A percentile compares a stretch with the other conserved stretches of the same genome.
phyloP scores from a whole-genome alignment of 2,797 vertebrate genomes.

The Halcyon leucocephala region DNA sequence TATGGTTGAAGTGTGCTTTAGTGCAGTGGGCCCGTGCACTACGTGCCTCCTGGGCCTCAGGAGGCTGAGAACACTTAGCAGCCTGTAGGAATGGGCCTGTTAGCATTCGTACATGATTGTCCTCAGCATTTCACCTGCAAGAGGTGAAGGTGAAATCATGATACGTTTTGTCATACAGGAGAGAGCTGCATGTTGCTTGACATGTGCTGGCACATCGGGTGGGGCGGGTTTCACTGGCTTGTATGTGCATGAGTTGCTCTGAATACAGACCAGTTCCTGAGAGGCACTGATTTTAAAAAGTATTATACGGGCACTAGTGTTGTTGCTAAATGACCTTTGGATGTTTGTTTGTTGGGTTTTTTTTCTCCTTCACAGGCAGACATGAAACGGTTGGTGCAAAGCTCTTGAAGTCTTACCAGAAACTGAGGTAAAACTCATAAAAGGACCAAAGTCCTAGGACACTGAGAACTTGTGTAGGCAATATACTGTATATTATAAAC shows the following conservation, averaged over 20 bases:
- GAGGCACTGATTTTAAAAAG: background rate
- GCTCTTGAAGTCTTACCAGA: constrained; percentile 85
- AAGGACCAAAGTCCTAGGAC: background rate
- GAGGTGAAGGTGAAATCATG: background rate
- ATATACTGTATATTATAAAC: background rate
- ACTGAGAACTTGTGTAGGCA: background rate
- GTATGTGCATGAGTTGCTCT: background rate
- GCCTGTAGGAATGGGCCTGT: background rate
- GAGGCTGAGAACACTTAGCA: background rate
- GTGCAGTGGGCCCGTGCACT: background rate
- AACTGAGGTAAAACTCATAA: constrained; percentile 80
- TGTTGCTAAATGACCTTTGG: background rate
- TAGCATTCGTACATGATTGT: background rate
- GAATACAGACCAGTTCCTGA: background rate
- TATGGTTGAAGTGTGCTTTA: background rate
- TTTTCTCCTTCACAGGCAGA: constrained; percentile 77
- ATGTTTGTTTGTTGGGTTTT: background rate
- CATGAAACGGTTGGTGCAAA: constrained; percentile 86
- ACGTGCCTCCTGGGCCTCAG: background rate
- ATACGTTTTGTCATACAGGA: background rate
- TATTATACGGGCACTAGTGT: background rate
- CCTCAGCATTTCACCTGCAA: background rate
- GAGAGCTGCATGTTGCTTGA: background rate
- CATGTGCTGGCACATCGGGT: accelerated
- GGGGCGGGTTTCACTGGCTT: background rate